Conservation (phyloP, 2,888 invertebrate genomes). For the Oxyteleia sp. region DNA sequence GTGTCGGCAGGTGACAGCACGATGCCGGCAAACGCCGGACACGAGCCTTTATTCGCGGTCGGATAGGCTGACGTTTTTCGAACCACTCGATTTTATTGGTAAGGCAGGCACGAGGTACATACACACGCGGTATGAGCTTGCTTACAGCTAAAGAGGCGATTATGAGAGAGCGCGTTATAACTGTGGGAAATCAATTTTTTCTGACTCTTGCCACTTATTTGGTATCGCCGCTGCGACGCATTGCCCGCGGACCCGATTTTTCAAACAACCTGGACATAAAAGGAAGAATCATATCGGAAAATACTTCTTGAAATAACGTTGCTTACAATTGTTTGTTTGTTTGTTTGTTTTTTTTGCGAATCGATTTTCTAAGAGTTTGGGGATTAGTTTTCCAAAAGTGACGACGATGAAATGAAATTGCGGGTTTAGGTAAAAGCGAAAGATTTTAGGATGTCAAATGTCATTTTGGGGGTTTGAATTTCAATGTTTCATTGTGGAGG, state of each 20-base stretch:
- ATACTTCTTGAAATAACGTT: constrained; percentile 21
- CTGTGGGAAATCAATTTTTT: constrained; percentile 60
- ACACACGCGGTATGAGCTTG: constrained; percentile 60
- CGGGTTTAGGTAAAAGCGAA: background rate
- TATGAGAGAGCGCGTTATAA: constrained; percentile 59
- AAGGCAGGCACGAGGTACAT: constrained; percentile 68
- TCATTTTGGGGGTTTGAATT: too few species aligned
- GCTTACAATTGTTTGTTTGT: too few species aligned
- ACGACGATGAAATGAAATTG: background rate
- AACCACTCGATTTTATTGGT: constrained; percentile 62
- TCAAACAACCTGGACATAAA: constrained; percentile 29
- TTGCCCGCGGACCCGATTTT: background rate
- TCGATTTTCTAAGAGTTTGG: background rate
- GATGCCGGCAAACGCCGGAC: constrained; percentile 18
- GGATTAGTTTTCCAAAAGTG: constrained; percentile 1
- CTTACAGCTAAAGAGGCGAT: constrained; percentile 63
- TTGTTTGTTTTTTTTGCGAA: constrained; percentile 3
- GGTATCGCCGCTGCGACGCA: constrained; percentile 21
- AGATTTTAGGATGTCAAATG: constrained; percentile 1
- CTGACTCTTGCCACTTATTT: constrained; percentile 65
- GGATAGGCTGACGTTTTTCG: constrained; percentile 51
- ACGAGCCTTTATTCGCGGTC: constrained; percentile 54
- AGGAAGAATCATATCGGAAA: constrained; percentile 25
- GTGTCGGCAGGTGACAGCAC: constrained; percentile 67
- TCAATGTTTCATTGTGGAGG: too few species aligned